Conservation (phyloP, 2,797 vertebrate species). For the Tinamus major region DNA sequence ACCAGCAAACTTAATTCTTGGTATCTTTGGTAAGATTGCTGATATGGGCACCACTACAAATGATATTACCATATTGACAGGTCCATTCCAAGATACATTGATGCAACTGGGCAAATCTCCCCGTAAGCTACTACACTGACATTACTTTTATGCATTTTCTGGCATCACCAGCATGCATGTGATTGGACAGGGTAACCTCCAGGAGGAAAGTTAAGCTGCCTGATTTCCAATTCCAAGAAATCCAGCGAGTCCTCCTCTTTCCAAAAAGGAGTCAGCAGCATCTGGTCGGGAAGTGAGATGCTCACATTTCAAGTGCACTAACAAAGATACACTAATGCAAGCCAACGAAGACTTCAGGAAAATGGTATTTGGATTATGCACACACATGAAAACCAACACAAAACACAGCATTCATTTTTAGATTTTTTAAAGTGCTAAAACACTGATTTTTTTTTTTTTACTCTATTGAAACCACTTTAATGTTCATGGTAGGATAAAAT, state of each 20-base stretch:
- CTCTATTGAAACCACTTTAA: not conserved
- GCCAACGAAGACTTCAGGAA: slow-evolving; percentile 41
- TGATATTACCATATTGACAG: not conserved
- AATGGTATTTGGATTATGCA: slow-evolving; percentile 8
- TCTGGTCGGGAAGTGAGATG: slow-evolving; percentile 23
- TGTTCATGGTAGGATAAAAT: not conserved
- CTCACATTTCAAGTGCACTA: slow-evolving; percentile 32
- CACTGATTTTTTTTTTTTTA: not conserved
- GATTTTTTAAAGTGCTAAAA: not conserved
- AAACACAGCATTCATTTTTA: not conserved
- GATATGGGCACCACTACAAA: not conserved
- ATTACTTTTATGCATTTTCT: not conserved
- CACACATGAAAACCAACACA: not conserved
- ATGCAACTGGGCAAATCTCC: not conserved
- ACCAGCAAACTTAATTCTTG: not conserved
- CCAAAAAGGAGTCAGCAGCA: not conserved
- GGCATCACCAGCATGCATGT: not conserved
- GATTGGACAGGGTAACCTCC: not conserved
- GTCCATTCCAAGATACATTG: not conserved
- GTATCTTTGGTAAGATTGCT: not conserved
- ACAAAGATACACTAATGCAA: not conserved
- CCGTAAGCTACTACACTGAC: not conserved
- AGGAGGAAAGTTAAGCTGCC: not conserved
- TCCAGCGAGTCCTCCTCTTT: not conserved
- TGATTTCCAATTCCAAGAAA: not conserved